Evolutionary conservation across 2,797 vertebrate genomes (phyloP).

Genomic region (Trichosurus vulpecula): DNA sequence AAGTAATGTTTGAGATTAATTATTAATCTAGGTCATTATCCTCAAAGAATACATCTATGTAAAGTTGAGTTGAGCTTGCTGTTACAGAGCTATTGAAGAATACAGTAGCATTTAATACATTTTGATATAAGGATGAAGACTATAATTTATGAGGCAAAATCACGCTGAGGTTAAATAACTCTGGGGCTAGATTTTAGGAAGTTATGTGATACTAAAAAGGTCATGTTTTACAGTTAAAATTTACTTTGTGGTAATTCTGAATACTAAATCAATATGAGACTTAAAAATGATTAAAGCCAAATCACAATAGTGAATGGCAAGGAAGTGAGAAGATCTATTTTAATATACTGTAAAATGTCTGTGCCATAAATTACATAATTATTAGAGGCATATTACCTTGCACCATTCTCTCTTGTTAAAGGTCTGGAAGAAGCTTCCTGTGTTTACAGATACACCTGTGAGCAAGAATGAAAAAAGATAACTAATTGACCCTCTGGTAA

Average conservation of each 20-base stretch:
- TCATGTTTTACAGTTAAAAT: slow-evolving; percentile 74
- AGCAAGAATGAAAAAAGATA: slow-evolving; percentile 60
- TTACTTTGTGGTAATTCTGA: slow-evolving; percentile 70
- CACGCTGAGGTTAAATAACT: slow-evolving; percentile 54
- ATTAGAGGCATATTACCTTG: slow-evolving; percentile 47
- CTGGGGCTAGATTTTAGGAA: slow-evolving; percentile 66
- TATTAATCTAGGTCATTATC: neutral
- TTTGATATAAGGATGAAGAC: slow-evolving; percentile 55
- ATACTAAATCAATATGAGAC: slow-evolving; percentile 67
- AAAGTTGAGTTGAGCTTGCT: slow-evolving; percentile 19
- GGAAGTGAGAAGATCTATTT: slow-evolving; percentile 59
- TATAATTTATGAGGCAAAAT: slow-evolving; percentile 56
- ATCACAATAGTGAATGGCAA: slow-evolving; percentile 53
- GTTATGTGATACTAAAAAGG: slow-evolving; percentile 62
- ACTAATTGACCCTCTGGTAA: slow-evolving; percentile 41
- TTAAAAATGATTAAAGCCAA: slow-evolving; percentile 54
- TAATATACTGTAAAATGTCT: slow-evolving; percentile 62
- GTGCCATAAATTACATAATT: slow-evolving; percentile 51
- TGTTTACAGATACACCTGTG: slow-evolving; percentile 47
- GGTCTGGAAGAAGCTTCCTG: slow-evolving; percentile 12
- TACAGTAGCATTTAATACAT: slow-evolving; percentile 37
- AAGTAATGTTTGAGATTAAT: neutral
- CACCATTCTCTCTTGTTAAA: slow-evolving; percentile 21
- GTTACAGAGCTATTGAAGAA: slow-evolving; percentile 8
- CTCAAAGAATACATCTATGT: neutral